phyloP scores from a whole-genome alignment of 1,140 invertebrate genomes.

The Zaprionus nigranus region DNA sequence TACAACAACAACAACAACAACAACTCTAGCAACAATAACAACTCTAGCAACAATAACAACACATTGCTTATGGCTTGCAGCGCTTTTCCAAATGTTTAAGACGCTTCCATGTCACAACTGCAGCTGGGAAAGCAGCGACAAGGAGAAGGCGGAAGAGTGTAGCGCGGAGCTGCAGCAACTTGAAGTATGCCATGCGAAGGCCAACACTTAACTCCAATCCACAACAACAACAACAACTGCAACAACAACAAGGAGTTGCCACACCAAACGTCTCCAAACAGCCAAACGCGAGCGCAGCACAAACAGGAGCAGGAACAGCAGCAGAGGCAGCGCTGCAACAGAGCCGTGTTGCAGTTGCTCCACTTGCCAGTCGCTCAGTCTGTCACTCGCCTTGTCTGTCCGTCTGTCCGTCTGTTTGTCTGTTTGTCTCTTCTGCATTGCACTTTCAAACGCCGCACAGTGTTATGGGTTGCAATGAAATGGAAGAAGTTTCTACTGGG shows the following conservation, averaged over 20 bases:
- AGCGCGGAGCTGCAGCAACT: slow-evolving; percentile 12
- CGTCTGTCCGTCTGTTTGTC: slow-evolving; percentile 13
- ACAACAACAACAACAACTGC: neutral
- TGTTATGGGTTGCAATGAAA: neutral
- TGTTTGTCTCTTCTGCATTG: slow-evolving; percentile 27
- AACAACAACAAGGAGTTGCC: slow-evolving; percentile 2
- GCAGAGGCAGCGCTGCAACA: slow-evolving; percentile 19
- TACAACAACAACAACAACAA: slow-evolving; percentile 44
- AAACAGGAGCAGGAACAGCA: slow-evolving; percentile 18
- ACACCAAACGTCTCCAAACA: slow-evolving; percentile 37
- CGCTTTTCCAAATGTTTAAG: slow-evolving; percentile 55
- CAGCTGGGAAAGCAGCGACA: neutral
- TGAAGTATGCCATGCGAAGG: slow-evolving; percentile 39
- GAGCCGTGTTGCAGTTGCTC: slow-evolving; percentile 33
- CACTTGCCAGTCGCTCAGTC: slow-evolving; percentile 37
- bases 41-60: slow-evolving; percentile 21
- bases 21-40: slow-evolving; percentile 12
- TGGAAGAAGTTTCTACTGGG: neutral
- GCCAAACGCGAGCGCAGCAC: slow-evolving; percentile 18
- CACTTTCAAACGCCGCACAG: slow-evolving; percentile 59
- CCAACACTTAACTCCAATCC: slow-evolving; percentile 43
- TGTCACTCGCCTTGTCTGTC: slow-evolving; percentile 28
- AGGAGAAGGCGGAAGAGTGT: neutral
- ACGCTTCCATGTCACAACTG: slow-evolving; percentile 32
- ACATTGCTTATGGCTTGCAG: slow-evolving; percentile 34